Base-by-base conservation (phyloP, 2,797 vertebrate species). In the Peromyscus eremicus region DNA sequence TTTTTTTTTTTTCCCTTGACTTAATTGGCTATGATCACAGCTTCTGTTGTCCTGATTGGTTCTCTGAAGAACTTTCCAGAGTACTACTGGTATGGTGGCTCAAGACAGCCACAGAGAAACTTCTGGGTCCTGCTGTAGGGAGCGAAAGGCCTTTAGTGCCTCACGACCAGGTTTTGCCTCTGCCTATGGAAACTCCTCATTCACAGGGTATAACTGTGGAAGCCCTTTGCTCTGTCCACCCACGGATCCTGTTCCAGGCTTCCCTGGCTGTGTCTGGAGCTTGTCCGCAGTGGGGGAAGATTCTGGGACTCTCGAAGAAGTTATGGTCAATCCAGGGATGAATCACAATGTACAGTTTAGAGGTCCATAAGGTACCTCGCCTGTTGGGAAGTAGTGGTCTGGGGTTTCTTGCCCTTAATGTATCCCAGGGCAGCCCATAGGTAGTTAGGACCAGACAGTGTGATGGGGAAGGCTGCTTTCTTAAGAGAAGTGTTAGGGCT, bases 1-100 rank as follows among this genome's bases (percentile, higher is more conserved):
- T 94, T 95, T 52, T 13, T 49, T 64, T 52, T 52, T 52, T 88
- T 52, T 37, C 16, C 34, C 73, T 89, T 71, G 32, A 92, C 66
- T 76, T 83, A 23, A 68, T 84, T 71, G 76, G 46, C 81, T 92
- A 46, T 68, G 27, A 83, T 71, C 40, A 91, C 32, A 92, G 34
- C 49, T 91, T 94, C 87, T 94, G 90, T 87, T 37, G 49, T 94
- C 66, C 23, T 34, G 91, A 83, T 1, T 49, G 77, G 71, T 88
- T 88, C 60, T 93, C n/a, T 83, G 70, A 76, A 19, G 86, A 77
- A 13, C 49, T 81, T 94, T 83, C 70, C 75, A 25, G 29, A 89
- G 62, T 90, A 62, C 32, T 37, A 19, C 6, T 52, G 87, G 70
- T 55, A 37, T 86, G 66, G 57, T 55, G n/a, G 57, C 95, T 83